Percentiles rank a stretch among this genome's conserved stretches.
These are phyloP conservation scores for Alectoris magna DNA, from an alignment of 2,797 vertebrate species.

Conservation along the genomic window DNA sequence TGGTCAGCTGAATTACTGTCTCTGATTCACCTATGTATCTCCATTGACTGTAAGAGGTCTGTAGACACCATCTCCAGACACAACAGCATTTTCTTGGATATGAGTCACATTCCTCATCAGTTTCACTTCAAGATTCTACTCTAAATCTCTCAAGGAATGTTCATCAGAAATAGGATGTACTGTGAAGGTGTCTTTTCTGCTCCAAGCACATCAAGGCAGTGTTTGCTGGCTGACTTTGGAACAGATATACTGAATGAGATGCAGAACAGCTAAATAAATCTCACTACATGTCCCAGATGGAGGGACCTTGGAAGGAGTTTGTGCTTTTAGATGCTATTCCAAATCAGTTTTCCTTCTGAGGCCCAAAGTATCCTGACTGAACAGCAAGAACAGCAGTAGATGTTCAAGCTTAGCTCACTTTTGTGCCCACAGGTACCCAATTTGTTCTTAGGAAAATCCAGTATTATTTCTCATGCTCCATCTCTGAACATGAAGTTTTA, in stretches of 20 bases:
- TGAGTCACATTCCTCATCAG: not conserved
- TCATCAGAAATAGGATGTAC: not conserved
- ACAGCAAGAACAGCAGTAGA: not conserved
- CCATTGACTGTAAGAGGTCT: not conserved
- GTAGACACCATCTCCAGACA: not conserved
- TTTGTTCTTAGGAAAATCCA: not conserved
- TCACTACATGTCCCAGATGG: rapidly evolving
- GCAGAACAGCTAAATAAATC: not conserved
- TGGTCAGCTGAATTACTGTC: rapidly evolving
- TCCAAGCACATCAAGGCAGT: not conserved
- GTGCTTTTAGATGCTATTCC: not conserved
- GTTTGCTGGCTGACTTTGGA: not conserved
- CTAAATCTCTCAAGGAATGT: not conserved
- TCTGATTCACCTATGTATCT: not conserved
- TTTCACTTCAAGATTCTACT: not conserved
- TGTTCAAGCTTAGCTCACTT: not conserved
- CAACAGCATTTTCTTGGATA: not conserved
- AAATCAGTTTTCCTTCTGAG: not conserved
- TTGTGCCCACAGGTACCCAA: no score
- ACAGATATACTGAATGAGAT: not conserved
- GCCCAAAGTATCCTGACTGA: not conserved
- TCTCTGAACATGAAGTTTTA: not conserved
- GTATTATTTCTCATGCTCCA: rapidly evolving
- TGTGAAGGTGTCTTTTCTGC: not conserved
- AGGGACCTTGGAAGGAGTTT: not conserved